Base-by-base conservation (phyloP, 37 sponge, comb jelly and placozoan genomes). In the Beroe forskalii region DNA sequence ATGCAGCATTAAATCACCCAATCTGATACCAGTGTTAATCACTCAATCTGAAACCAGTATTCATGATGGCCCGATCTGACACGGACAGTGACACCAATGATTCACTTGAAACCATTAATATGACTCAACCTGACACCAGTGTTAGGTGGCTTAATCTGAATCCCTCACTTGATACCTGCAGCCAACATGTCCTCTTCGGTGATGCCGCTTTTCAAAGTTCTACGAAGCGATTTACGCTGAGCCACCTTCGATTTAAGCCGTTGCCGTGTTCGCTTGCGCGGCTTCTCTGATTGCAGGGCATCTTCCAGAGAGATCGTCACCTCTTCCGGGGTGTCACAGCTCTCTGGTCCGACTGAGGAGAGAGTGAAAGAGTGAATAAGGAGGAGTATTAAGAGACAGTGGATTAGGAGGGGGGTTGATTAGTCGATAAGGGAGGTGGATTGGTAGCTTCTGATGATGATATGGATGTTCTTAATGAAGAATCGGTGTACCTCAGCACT, bases 241-340 rank as follows among this genome's bases (percentile, higher is more conserved):
- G 44, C 55, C 86, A 80, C 42, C 48, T 80, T 80, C 20, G 86
- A 80, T 27, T 80, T 80, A 3, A 80, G 86, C 2, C 86, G 86
- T 32, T 69, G 72, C 19, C 72, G 72, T 20, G 86, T 80, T 44
- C 86, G 23, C 30, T 38, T 39, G 17, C 55, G 28, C 8, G 86
- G 86, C 40, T 37, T 37, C 27, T 80, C 86, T 28, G 86, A 22
- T 25, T 80, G 44, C 44, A 80, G 86, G 1, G 86, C 86, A 20
- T 42, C 35, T 48, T 80, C 86, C 27, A 80, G 86, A 3, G 86
- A 80, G 25, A 41, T 22, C 30, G 86, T 30, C 8, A 80, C 86
- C 31, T 80, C 86, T 24, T 80, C 86, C 1, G 86, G 86, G 6
- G 86, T 80, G 25, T 80, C 86, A 33, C 25, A 48, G 12, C 38